phyloP scores from a whole-genome alignment of 2,888 invertebrate genomes.

The Actias luna region DNA sequence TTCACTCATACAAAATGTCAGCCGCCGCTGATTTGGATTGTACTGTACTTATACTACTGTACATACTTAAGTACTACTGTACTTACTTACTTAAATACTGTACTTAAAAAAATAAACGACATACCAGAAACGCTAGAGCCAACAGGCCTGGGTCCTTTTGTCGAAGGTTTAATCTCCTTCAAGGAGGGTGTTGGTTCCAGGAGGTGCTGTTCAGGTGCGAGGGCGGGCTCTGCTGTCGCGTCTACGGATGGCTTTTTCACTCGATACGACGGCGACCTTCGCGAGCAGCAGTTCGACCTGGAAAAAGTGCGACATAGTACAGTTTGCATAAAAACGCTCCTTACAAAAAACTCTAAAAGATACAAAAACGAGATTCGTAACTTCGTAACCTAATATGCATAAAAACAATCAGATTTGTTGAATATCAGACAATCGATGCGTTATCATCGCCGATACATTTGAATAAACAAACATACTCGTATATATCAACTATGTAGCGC shows the following conservation, averaged over 20 bases:
- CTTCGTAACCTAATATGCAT: too few relatives aligned
- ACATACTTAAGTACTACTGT: too few relatives aligned
- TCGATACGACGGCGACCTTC: slow-evolving; percentile 85
- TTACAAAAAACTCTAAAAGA: too few relatives aligned
- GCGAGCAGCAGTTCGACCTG: slow-evolving; percentile 71
- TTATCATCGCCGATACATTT: too few relatives aligned
- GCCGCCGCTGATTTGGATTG: too few relatives aligned
- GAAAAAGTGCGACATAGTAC: slow-evolving; percentile 11
- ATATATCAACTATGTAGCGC: too few relatives aligned
- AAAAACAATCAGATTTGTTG: too few relatives aligned
- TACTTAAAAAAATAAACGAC: slow-evolving; percentile 19
- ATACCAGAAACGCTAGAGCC: slow-evolving; percentile 83
- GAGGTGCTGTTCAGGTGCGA: slow-evolving; percentile 48
- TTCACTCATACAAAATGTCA: too few relatives aligned
- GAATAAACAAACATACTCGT: too few relatives aligned
- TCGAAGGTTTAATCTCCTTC: slow-evolving; percentile 59
- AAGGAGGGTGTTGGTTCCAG: slow-evolving; percentile 58
- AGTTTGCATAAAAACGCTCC: background rate
- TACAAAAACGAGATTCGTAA: too few relatives aligned
- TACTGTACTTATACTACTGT: too few relatives aligned
- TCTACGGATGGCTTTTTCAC: slow-evolving; percentile 77
- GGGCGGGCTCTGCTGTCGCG: slow-evolving; percentile 53
- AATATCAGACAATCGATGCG: too few relatives aligned
- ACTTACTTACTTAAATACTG: background rate
- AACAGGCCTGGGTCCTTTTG: slow-evolving; percentile 80